Evolutionary conservation across 2,113 vertebrate genomes (phyloP).

Genomic region (Capreolus pygargus): DNA sequence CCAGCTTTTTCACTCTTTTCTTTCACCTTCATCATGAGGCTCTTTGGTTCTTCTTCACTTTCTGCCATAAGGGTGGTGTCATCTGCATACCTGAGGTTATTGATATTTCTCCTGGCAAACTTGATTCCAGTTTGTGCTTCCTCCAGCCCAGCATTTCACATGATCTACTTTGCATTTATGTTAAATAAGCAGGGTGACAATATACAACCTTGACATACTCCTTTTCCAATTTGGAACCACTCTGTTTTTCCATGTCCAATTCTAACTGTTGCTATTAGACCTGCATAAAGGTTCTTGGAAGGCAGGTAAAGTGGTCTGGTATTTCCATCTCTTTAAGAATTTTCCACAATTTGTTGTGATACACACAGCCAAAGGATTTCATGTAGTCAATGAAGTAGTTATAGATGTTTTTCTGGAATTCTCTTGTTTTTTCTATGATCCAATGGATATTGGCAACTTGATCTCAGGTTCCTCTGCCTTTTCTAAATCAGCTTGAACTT

Average conservation of each 20-base stretch:
- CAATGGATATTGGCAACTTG: neutral
- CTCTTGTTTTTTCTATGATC: neutral
- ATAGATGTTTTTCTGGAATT: neutral
- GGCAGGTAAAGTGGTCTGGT: neutral
- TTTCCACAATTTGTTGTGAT: neutral
- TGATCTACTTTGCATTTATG: neutral
- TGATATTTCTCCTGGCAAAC: neutral
- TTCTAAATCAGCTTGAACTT: neutral
- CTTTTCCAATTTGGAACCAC: neutral
- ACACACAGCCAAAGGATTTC: neutral
- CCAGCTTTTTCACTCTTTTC: neutral
- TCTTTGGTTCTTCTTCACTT: neutral
- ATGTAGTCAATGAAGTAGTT: neutral
- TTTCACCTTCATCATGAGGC: neutral
- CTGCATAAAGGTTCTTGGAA: neutral
- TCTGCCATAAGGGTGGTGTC: neutral
- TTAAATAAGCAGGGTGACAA: neutral
- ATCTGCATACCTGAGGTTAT: neutral
- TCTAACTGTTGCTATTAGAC: neutral
- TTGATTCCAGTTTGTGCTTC: neutral
- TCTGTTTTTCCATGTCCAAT: neutral
- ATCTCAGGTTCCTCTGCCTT: neutral
- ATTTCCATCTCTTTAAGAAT: neutral
- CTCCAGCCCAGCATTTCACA: neutral
- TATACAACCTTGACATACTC: neutral